These are phyloP conservation scores for Apteryx mantelli DNA, from an alignment of 2,113 vertebrate genomes.

Conservation along the genomic window DNA sequence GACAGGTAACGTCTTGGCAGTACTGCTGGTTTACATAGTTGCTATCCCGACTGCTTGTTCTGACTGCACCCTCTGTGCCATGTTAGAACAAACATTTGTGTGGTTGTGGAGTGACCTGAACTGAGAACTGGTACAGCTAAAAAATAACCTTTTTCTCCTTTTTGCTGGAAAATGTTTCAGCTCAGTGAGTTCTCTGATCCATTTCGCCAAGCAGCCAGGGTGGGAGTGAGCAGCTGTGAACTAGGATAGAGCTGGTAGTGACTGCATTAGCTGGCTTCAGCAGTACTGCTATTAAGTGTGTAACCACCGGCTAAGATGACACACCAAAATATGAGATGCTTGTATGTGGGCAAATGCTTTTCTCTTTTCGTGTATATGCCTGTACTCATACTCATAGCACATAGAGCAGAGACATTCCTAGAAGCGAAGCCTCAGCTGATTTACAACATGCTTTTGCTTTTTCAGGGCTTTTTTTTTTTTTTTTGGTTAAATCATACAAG, in stretches of 20 bases:
- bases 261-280: neutral
- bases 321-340: neutral
- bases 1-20: neutral
- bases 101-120: neutral
- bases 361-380: neutral
- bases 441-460: neutral
- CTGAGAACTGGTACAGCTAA: conserved; percentile 11
- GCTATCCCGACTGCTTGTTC: neutral
- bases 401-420: neutral
- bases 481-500: neutral
- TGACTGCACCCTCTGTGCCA: neutral
- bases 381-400: neutral
- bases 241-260: neutral
- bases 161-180: conserved; percentile 14
- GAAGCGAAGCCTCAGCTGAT: neutral
- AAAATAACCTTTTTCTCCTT: neutral
- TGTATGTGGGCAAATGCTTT: neutral
- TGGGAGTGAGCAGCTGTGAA: neutral
- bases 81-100: neutral
- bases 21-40: neutral
- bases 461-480: neutral
- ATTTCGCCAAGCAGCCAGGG: neutral
- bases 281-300: neutral
- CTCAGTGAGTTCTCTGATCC: neutral
- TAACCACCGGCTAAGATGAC: neutral